phyloP scores from a whole-genome alignment of 2,797 vertebrate genomes.

The Enteromius treurensis region DNA sequence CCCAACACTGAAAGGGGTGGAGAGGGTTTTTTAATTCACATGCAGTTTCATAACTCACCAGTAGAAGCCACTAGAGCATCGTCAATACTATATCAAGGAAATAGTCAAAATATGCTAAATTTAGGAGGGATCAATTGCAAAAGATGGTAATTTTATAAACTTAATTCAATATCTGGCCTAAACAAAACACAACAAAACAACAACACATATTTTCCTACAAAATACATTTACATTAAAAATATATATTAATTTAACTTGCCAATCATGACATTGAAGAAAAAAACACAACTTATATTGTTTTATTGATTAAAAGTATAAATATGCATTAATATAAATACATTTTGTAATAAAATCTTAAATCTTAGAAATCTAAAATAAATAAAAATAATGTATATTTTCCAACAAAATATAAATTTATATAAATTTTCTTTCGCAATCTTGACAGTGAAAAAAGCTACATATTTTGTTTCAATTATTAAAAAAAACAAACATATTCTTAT shows the following conservation, averaged over 20 bases:
- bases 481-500: background rate
- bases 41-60: constrained; percentile 58
- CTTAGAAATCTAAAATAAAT: background rate
- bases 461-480: background rate
- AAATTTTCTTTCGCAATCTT: background rate
- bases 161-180: background rate
- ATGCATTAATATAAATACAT: background rate
- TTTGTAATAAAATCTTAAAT: background rate
- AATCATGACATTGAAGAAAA: background rate
- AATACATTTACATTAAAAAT: background rate
- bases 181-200: background rate
- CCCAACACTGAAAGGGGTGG: constrained; percentile 88
- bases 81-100: background rate
- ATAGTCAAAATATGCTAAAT: background rate
- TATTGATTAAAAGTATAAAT: background rate
- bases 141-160: background rate
- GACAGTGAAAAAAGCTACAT: background rate
- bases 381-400: background rate
- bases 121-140: background rate
- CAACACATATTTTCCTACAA: background rate
- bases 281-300: background rate
- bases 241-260: background rate
- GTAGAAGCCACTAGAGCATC: constrained; percentile 67
- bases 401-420: background rate
- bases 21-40: constrained; percentile 34